Evolutionary conservation across 2,113 vertebrate species (phyloP).

Genomic region (Plectropomus leopardus): DNA sequence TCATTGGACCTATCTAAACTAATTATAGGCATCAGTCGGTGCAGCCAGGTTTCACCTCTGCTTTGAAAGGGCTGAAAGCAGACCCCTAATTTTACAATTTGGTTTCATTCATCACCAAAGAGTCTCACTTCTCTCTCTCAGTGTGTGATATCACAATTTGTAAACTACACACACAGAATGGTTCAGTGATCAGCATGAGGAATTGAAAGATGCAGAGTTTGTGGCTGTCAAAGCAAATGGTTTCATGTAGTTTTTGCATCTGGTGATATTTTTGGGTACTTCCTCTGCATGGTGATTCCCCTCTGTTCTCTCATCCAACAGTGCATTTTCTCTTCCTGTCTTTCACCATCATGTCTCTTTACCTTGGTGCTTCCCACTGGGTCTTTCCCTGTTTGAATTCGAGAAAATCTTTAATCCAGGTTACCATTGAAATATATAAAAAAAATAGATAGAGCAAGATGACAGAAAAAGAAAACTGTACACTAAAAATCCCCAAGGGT

Average conservation of each 20-base stretch:
- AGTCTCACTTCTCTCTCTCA: not conserved
- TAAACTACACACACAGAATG: not conserved
- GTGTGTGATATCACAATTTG: not conserved
- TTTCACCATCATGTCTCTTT: not conserved
- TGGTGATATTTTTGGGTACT: constrained; percentile 3
- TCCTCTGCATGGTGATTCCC: not conserved
- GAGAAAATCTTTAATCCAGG: not conserved
- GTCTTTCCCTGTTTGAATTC: not conserved
- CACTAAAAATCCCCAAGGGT: not conserved
- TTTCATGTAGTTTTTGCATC: not conserved
- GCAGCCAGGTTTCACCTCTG: not conserved
- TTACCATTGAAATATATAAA: not conserved
- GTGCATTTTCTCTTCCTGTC: not conserved
- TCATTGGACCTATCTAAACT: not conserved
- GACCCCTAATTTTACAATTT: not conserved
- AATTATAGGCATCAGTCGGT: not conserved
- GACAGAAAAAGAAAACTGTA: not conserved
- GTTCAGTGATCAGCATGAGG: constrained; percentile 16
- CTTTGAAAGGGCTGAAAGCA: not conserved
- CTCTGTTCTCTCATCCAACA: not conserved
- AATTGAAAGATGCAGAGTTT: constrained; percentile 36
- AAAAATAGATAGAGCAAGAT: not conserved
- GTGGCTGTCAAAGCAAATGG: not conserved
- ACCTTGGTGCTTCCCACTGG: not conserved
- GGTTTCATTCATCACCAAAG: constrained; percentile 4